Evolutionary conservation across 2,888 invertebrate species (phyloP), one percentile per base, ranked within the genome.

Genomic region (Stramonita haemastoma): DNA sequence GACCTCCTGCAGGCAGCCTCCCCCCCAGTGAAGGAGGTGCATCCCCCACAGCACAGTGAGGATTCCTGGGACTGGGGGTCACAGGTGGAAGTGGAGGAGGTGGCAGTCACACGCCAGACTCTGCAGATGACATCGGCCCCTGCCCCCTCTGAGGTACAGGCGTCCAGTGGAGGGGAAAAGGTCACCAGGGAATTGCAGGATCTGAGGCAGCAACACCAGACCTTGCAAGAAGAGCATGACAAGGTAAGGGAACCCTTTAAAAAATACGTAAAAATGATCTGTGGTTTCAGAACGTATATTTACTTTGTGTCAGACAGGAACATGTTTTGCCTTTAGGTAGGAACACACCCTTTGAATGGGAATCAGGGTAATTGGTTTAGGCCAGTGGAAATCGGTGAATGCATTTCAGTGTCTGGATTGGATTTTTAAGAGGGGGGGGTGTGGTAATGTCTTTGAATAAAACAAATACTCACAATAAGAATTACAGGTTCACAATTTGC

Each of bases 141-240:
- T 26, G 60, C 60, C 22, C 60, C 56, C 0, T 8, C 15, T 36
- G 77, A 73, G 19, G 5, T 17, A 0, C 13, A 73, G 6, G n/a
- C 36, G 6, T 36, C 84, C 19, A 29, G 57, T 6, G 19, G 60
- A 13, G 26, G 26, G 88, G 85, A 81, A 77, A 17, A 46, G 8
- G n/a, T 88, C 11, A 26, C 29, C 66, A 79, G 29, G 83, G 73
- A 81, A 66, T 32, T 57, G 34, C 86, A 84, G 36, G 89, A 83
- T 17, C 36, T 57, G 87, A 90, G 13, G 77, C 79, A 83, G 84
- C 56, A 83, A 32, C 84, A 84, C 60, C 57, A 73, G 85, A 73
- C 88, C 26, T 60, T 92, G 66, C 87, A 88, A 57, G 84, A 87
- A n/a, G 90, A 90, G 19, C 86, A 90, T 87, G 92, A 91, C 81